Percentiles rank a stretch among this genome's conserved stretches.
Evolutionary conservation across 2,888 invertebrate genomes (phyloP).

Genomic region (Amorpha juglandis): DNA sequence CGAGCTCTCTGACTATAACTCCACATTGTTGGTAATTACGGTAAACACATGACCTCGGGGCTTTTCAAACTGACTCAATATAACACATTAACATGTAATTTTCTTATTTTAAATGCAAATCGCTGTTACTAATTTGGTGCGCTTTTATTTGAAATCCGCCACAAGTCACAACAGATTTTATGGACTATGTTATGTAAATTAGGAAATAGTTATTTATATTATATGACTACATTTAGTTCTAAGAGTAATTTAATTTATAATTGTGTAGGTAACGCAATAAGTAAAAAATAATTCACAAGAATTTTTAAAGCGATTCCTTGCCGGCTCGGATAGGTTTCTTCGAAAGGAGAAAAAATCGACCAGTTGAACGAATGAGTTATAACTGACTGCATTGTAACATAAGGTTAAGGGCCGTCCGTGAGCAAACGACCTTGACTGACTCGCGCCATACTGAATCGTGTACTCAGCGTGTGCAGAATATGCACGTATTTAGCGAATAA

Average conservation of each 20-base stretch:
- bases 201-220: not conserved
- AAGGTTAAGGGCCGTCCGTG: no score
- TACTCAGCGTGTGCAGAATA: no score
- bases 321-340: conserved; percentile 18
- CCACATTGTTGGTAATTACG: conserved; percentile 60
- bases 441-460: no score
- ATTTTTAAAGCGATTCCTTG: conserved; percentile 19
- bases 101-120: not conserved
- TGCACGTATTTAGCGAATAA: no score
- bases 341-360: conserved; percentile 24
- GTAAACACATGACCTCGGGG: conserved; percentile 41
- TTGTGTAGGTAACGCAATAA: conserved; percentile 2
- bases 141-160: not conserved
- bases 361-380: conserved; percentile 40
- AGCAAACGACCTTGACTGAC: no score
- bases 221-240: not conserved
- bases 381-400: conserved; percentile 44
- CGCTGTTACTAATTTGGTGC: not conserved
- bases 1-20: conserved; percentile 55
- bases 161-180: not conserved
- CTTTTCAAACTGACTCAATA: conserved; percentile 38
- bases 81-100: conserved; percentile 18
- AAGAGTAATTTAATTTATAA: not conserved
- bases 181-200: not conserved
- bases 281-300: conserved; percentile 13